These are phyloP conservation scores for Propithecus coquereli DNA, from an alignment of 2,113 vertebrate species.

Conservation along the genomic window DNA sequence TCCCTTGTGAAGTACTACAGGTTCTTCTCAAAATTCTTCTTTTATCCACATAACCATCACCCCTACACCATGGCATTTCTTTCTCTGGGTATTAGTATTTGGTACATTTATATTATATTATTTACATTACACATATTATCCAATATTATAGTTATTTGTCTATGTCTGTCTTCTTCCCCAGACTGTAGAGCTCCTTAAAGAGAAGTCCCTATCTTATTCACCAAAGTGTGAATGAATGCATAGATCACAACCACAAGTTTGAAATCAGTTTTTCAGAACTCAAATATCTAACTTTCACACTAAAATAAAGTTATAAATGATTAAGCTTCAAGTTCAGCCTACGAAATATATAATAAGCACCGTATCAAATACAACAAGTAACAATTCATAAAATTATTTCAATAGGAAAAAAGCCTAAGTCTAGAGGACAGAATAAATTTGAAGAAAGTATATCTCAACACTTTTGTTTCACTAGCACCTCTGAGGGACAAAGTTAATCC, in stretches of 20 bases:
- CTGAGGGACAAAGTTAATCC: not conserved
- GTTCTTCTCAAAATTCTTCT: not conserved
- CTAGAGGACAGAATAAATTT: not conserved
- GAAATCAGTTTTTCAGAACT: conserved; percentile 22
- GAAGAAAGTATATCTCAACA: not conserved
- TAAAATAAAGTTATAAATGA: conserved; percentile 6
- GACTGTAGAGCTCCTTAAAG: not conserved
- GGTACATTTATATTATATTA: not conserved
- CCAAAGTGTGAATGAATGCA: not conserved
- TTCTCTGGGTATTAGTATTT: not conserved
- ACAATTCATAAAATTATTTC: not conserved
- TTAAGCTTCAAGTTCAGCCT: conserved; percentile 1
- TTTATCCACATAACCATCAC: not conserved
- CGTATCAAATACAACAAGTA: not conserved
- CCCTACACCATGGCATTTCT: not conserved
- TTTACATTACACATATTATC: not conserved
- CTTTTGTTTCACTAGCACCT: not conserved
- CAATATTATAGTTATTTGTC: not conserved
- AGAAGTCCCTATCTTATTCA: not conserved
- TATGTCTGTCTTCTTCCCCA: not conserved
- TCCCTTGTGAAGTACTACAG: not conserved
- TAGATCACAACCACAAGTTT: not conserved
- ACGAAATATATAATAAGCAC: not conserved
- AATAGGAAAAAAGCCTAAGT: not conserved
- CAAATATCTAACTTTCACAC: not conserved